phyloP scores from a whole-genome alignment of 37 sponge, comb jelly and placozoan species.

The Halisarca cf. caerulea region DNA sequence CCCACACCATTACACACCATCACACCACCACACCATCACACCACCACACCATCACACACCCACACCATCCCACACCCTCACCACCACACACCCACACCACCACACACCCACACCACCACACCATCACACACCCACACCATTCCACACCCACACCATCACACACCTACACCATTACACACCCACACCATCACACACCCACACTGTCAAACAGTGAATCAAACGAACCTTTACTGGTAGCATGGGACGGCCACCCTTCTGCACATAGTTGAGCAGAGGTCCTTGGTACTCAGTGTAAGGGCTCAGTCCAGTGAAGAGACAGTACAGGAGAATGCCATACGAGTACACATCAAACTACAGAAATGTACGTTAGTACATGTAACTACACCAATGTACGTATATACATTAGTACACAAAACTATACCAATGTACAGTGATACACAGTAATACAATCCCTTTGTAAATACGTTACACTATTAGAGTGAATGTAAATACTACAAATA shows the following conservation, averaged over 20 bases:
- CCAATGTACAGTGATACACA: too few species aligned
- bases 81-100: background rate
- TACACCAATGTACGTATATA: background rate
- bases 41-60: background rate
- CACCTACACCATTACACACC: background rate
- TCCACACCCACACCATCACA: background rate
- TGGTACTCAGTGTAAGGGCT: conserved; percentile 57
- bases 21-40: background rate
- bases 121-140: background rate
- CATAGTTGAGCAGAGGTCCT: conserved; percentile 29
- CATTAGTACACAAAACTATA: background rate
- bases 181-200: background rate
- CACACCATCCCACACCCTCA: background rate
- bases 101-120: background rate
- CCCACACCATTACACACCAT: background rate
- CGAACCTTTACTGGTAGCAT: conserved; percentile 57
- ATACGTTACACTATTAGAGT: too few species aligned
- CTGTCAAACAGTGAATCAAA: background rate
- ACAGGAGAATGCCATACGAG: conserved; percentile 80
- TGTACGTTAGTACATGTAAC: background rate
- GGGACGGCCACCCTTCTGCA: conserved; percentile 59
- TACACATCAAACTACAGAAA: conserved; percentile 70
- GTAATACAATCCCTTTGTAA: too few species aligned
- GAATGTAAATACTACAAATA: too few species aligned
- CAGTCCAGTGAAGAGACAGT: conserved; percentile 53